phyloP scores from a whole-genome alignment of 2,113 vertebrate genomes.

The Proteles cristata region DNA sequence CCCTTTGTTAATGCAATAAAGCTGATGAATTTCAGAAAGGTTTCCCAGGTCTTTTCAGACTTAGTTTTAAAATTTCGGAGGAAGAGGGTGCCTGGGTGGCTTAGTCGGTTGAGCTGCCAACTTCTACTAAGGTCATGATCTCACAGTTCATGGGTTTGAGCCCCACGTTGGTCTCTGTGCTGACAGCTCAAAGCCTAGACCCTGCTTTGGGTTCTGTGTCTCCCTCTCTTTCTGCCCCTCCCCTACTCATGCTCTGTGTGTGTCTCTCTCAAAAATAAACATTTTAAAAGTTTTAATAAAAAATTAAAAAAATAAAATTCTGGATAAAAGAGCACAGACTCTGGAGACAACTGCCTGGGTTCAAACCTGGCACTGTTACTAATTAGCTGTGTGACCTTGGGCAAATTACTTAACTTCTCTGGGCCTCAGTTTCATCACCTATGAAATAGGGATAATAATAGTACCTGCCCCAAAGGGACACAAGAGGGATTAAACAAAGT shows the following conservation, averaged over 20 bases:
- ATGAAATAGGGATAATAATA: not conserved
- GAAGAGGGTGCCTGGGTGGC: not conserved
- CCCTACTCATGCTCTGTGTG: too few species aligned
- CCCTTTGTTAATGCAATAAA: not conserved
- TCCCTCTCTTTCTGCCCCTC: too few species aligned
- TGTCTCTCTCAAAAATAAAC: too few species aligned
- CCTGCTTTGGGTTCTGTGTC: too few species aligned
- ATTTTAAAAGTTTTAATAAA: too few species aligned
- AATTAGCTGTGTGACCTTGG: constrained; percentile 37
- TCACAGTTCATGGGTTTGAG: too few species aligned
- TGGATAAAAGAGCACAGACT: not conserved
- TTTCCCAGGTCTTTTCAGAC: constrained; percentile 40
- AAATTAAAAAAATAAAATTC: not conserved
- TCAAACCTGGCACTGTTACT: not conserved
- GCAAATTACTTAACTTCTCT: constrained; percentile 47
- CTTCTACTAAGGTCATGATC: too few species aligned
- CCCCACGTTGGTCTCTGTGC: too few species aligned
- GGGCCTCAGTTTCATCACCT: constrained; percentile 7
- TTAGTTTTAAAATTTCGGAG: constrained; percentile 3
- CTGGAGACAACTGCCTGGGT: not conserved
- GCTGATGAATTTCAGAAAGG: not conserved
- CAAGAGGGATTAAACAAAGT: constrained; percentile 28
- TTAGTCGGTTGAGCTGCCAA: too few species aligned
- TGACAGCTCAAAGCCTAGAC: too few species aligned
- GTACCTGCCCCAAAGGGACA: not conserved